These are phyloP conservation scores for Pecten maximus DNA, from an alignment of 2,888 invertebrate genomes.

Conservation along the genomic window DNA sequence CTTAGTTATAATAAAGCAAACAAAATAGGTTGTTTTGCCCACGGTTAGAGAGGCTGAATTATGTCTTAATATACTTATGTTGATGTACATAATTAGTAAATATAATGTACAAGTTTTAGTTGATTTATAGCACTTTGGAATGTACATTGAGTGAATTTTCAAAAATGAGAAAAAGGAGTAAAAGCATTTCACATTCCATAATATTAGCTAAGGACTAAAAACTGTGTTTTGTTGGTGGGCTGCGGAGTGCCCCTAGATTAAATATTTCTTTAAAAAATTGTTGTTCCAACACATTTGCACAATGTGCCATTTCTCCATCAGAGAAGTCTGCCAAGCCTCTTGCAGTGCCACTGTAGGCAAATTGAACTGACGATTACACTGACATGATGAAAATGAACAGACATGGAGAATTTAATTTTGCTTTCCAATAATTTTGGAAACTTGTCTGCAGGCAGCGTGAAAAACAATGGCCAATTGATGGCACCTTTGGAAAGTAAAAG, in stretches of 20 bases:
- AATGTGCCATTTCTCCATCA: neutral
- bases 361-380: neutral
- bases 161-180: neutral
- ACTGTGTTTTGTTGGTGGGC: neutral
- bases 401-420: neutral
- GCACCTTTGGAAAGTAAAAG: neutral
- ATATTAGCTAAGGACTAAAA: neutral
- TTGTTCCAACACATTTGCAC: neutral
- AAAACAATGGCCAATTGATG: neutral
- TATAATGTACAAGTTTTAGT: too few species aligned
- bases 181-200: neutral
- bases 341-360: neutral
- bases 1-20: too few species aligned
- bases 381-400: neutral
- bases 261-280: neutral
- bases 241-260: too few species aligned
- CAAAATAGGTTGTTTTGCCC: too few species aligned
- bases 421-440: constrained; percentile 17
- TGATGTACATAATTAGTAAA: too few species aligned
- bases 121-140: too few species aligned
- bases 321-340: neutral
- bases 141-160: too few species aligned
- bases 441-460: constrained; percentile 1
- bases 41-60: too few species aligned
- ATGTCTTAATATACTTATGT: too few species aligned